Conservation (phyloP, 2,888 invertebrate genomes). For the Caenorhabditis sp. region DNA sequence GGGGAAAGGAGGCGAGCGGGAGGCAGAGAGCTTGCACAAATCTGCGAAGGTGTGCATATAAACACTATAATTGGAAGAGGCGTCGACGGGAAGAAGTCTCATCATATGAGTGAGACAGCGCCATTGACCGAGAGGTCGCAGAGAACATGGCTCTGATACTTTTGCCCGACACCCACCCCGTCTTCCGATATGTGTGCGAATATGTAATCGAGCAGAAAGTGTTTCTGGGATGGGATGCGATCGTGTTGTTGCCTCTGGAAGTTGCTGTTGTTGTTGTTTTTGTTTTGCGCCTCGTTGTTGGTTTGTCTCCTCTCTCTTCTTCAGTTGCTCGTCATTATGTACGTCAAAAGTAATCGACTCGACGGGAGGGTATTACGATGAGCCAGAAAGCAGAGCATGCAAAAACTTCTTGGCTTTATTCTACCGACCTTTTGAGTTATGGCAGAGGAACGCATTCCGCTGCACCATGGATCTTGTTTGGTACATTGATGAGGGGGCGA, state of each 20-base stretch:
- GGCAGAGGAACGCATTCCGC: too few species aligned
- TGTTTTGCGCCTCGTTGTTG: conserved; percentile 7
- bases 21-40: neutral
- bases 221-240: conserved; percentile 49
- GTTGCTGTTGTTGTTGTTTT: conserved; percentile 27
- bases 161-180: conserved; percentile 42
- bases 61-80: conserved; percentile 56
- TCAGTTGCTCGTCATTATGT: neutral
- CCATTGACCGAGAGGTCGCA: conserved; percentile 9
- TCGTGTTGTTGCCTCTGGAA: conserved; percentile 38
- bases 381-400: too few species aligned
- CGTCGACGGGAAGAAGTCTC: conserved; percentile 38
- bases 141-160: conserved; percentile 52
- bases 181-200: conserved; percentile 63
- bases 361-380: too few species aligned
- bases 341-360: neutral
- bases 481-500: neutral
- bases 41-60: conserved; percentile 16
- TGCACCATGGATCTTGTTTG: too few species aligned
- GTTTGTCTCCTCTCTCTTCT: too few species aligned
- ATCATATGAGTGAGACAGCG: conserved; percentile 38
- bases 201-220: conserved; percentile 63
- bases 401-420: conserved; percentile 84
- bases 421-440: conserved; percentile 93
- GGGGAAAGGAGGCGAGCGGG: neutral